Conservation (phyloP, 2,797 vertebrate species). For the Salmo trutta region DNA sequence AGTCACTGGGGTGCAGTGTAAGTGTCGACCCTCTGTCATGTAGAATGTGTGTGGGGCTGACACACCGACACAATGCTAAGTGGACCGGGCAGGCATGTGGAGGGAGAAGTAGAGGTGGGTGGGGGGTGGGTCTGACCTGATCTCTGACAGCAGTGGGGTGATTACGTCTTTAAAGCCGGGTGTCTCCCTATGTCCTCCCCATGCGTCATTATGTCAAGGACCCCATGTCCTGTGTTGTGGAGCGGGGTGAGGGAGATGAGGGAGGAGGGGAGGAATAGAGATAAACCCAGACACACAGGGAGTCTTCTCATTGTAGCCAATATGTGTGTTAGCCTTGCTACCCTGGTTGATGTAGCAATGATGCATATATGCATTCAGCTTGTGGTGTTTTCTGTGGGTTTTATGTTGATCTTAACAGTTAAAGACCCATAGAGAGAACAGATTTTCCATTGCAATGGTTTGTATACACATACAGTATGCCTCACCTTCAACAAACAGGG, state of each 20-base stretch:
- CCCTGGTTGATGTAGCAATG: neutral
- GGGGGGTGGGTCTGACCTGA: conserved; percentile 39
- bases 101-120: neutral
- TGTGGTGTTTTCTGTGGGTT: too few relatives aligned
- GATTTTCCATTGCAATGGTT: neutral
- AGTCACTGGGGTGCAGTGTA: conserved; percentile 32
- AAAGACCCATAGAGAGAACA: neutral
- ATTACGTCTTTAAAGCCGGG: conserved; percentile 25
- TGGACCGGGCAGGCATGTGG: neutral
- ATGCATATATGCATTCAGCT: too few relatives aligned
- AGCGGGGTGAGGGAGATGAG: neutral
- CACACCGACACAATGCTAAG: conserved; percentile 62
- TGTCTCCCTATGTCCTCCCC: conserved; percentile 12
- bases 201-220: conserved; percentile 33
- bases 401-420: too few relatives aligned
- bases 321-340: neutral
- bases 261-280: neutral
- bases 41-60: conserved; percentile 62
- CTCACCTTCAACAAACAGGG: too few relatives aligned
- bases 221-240: conserved; percentile 11
- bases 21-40: conserved; percentile 65
- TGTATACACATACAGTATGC: neutral
- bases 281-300: too few relatives aligned
- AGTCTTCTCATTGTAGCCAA: too few relatives aligned
- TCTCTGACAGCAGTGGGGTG: conserved; percentile 49